These are phyloP conservation scores for Piliocolobus tephrosceles DNA, from an alignment of 2,113 vertebrate species.

Conservation along the genomic window DNA sequence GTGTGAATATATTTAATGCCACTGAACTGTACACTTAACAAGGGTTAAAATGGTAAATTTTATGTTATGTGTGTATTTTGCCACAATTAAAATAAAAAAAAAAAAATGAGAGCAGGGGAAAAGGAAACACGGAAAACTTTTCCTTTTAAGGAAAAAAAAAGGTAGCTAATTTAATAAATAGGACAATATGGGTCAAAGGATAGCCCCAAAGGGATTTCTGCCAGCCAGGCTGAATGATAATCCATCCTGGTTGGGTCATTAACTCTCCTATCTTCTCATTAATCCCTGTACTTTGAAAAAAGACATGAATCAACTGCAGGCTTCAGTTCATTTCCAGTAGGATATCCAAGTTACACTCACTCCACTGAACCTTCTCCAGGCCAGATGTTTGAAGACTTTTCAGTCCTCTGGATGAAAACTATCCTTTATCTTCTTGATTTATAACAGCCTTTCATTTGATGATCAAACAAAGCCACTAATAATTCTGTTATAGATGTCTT, in stretches of 20 bases:
- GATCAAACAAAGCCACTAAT: slow-evolving; percentile 64
- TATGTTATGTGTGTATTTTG: background rate
- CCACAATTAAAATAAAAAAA: background rate
- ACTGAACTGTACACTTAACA: background rate
- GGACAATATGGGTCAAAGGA: background rate
- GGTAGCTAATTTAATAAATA: slow-evolving; percentile 12
- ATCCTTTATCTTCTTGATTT: slow-evolving; percentile 79
- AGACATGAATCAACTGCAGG: slow-evolving; percentile 21
- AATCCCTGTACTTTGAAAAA: slow-evolving; percentile 60
- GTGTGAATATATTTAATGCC: background rate
- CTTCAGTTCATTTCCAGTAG: slow-evolving; percentile 63
- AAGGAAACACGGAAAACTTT: background rate
- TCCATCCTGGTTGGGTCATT: slow-evolving; percentile 48
- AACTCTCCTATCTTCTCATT: slow-evolving; percentile 66
- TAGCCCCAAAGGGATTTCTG: slow-evolving; percentile 42
- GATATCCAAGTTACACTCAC: slow-evolving; percentile 63
- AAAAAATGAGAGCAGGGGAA: background rate
- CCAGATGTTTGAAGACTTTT: slow-evolving; percentile 78
- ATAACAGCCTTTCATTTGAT: slow-evolving; percentile 54
- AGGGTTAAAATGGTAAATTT: background rate
- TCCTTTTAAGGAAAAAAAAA: background rate
- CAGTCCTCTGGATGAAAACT: slow-evolving; percentile 55
- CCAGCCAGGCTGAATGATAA: slow-evolving; percentile 67
- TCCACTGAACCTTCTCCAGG: background rate
- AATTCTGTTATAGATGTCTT: slow-evolving; percentile 30